These are phyloP conservation scores for Metellina segmentata DNA, from an alignment of 2,888 invertebrate species.

Conservation along the genomic window DNA sequence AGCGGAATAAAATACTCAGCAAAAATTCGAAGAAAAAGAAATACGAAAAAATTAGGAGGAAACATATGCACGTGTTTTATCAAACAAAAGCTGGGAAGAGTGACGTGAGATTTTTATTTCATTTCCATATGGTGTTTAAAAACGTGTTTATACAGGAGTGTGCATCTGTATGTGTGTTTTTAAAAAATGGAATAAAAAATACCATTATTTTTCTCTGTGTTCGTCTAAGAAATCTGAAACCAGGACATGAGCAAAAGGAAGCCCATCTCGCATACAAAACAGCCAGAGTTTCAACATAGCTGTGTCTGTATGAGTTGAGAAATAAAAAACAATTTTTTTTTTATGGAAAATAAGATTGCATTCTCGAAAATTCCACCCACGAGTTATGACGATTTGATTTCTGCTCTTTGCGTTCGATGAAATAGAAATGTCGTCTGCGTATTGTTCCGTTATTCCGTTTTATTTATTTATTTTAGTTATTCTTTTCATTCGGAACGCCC, in stretches of 20 bases:
- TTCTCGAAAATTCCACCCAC: constrained; percentile 53
- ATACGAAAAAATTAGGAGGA: neutral
- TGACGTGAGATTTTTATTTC: neutral
- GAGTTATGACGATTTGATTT: constrained; percentile 60
- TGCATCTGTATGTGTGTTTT: neutral
- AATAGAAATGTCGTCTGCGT: constrained; percentile 60
- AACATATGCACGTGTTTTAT: constrained; percentile 13
- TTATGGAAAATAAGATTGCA: constrained; percentile 7
- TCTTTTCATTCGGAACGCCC: neutral
- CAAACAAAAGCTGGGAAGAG: neutral
- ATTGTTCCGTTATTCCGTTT: neutral
- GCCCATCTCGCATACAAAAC: constrained; percentile 5
- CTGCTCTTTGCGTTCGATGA: constrained; percentile 46
- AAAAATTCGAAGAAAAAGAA: neutral
- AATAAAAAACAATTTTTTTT: neutral
- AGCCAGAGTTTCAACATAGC: neutral
- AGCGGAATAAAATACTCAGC: neutral
- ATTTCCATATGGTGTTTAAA: neutral
- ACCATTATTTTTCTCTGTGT: constrained; percentile 3
- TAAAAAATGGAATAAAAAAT: neutral
- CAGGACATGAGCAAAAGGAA: neutral
- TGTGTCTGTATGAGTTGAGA: neutral
- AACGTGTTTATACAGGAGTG: neutral
- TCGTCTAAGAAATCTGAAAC: constrained; percentile 4
- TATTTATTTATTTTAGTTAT: neutral